Evolutionary conservation across 2,113 vertebrate genomes (phyloP), one percentile per base, ranked within the genome.

Genomic region (Osmerus mordax): DNA sequence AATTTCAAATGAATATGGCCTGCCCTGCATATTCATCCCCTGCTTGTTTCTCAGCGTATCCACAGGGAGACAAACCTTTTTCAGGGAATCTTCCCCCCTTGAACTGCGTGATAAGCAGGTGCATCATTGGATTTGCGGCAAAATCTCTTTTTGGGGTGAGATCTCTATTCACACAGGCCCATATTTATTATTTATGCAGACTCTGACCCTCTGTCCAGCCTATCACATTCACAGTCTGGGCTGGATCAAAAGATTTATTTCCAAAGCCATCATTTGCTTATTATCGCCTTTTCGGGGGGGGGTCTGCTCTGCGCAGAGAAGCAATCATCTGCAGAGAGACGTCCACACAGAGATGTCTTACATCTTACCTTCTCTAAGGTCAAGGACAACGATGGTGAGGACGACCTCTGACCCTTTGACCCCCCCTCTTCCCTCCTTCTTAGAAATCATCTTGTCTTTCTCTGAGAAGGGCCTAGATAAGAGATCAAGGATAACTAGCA

Each of bases 1-100:
- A 77, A 88, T 92, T 93, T 93, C 79, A 85, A 88, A 90, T 92
- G 90, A 93, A 93, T 90, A 93, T 89, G 84, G 85, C 87, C 81
- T 89, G 88, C 83, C 86, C 82, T 87, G 88, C 77, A 83, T 86
- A 81, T 87, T 89, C 86, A 77, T 73, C 79, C 81, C 88, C 79
- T 88, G 83, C 83, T 84, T 78, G 81, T 80, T 63, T 77, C 53
- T 70, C 76, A 59, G 75, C 82, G 32, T 36, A 36, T 36, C 32
- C 32, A 7, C 32, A 1, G 32, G 32, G 32, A 7, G 4, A 36
- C 32, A 1, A 36, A 36, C 32, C 5, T 36, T 36, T 36, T 36
- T 36, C 32, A 36, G 32, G 32, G 32, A 36, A 36, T 85, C 88
- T 80, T 16, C 69, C 25, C 9, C 36, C 13, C 41, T 47, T 47